These are phyloP conservation scores for Harpagus bidentatus DNA, from an alignment of 2,113 vertebrate genomes.

Conservation along the genomic window DNA sequence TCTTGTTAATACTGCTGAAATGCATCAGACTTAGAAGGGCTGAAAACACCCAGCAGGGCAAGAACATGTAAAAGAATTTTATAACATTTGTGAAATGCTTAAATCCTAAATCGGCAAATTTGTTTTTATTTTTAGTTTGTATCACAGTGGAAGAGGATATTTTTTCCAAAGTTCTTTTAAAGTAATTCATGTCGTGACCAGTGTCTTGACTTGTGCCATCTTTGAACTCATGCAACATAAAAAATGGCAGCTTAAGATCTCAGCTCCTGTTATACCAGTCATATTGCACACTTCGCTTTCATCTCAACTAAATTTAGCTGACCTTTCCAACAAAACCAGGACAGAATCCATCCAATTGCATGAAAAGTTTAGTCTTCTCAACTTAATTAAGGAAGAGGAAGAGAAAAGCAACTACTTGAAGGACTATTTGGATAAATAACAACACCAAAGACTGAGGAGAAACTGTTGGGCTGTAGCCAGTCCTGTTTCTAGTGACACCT, in stretches of 20 bases:
- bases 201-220: not conserved
- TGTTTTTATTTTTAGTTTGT: not conserved
- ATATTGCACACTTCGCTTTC: not conserved
- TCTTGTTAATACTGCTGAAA: not conserved
- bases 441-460: not conserved
- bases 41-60: not conserved
- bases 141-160: not conserved
- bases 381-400: not conserved
- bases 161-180: not conserved
- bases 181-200: not conserved
- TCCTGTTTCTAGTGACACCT: not conserved
- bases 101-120: not conserved
- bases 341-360: not conserved
- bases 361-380: not conserved
- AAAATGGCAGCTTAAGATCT: not conserved
- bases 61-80: not conserved
- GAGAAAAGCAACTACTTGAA: not conserved
- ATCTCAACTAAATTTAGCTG: not conserved
- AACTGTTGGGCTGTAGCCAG: not conserved
- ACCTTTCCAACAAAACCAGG: not conserved
- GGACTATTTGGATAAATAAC: not conserved
- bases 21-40: not conserved
- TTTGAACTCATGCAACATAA: not conserved
- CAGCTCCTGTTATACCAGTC: not conserved
- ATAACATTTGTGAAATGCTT: not conserved